These are phyloP conservation scores for Orchesella flavescens DNA, from an alignment of 2,888 invertebrate genomes.

Conservation along the genomic window DNA sequence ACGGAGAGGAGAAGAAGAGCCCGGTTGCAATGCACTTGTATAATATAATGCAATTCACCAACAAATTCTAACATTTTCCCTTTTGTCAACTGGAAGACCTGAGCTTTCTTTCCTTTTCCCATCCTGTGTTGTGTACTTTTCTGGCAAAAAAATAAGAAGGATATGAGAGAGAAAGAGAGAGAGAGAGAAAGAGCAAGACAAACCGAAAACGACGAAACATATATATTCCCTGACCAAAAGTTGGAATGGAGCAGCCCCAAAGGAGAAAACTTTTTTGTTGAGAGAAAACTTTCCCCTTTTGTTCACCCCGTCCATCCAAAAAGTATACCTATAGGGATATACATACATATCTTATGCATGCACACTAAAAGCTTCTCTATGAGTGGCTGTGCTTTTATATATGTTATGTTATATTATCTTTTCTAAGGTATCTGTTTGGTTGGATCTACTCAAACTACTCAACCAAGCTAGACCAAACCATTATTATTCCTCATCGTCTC, in stretches of 20 bases:
- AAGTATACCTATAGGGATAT: too few species aligned
- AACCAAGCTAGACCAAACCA: neutral
- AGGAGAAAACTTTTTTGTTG: constrained; percentile 20
- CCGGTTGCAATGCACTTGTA: too few species aligned
- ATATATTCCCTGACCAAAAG: constrained; percentile 22
- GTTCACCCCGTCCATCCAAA: neutral
- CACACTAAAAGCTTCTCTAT: too few species aligned
- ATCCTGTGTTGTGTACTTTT: too few species aligned
- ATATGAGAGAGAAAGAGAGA: neutral
- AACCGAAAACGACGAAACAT: neutral
- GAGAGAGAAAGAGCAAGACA: neutral
- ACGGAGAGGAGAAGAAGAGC: too few species aligned
- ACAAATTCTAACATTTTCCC: neutral
- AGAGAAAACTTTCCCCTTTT: constrained; percentile 31
- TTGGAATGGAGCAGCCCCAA: constrained; percentile 17
- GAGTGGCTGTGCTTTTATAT: too few species aligned
- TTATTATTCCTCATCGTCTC: constrained; percentile 3
- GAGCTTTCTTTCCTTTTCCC: neutral
- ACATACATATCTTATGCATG: too few species aligned
- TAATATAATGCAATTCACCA: neutral
- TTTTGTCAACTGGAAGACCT: neutral
- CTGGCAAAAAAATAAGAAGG: neutral
- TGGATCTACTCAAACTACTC: neutral
- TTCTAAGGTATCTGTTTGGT: neutral
- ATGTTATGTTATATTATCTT: too few species aligned